Conservation (phyloP, 2,797 vertebrate species). For the Poecilia gillii region DNA sequence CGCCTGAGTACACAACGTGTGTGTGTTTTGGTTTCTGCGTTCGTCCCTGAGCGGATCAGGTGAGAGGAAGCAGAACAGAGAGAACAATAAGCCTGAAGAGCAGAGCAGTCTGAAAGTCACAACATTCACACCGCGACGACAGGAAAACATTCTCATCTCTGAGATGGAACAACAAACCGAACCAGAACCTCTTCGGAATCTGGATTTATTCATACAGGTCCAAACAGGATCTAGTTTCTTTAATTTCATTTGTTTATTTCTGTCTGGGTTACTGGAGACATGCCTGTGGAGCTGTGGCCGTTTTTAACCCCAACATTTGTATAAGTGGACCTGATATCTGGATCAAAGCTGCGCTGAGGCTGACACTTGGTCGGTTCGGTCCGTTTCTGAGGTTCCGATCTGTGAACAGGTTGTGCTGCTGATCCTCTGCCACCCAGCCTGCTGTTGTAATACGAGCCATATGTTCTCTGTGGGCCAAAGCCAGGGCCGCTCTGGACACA, state of each 20-base stretch:
- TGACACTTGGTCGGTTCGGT: not conserved
- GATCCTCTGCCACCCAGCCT: slow-evolving; percentile 47
- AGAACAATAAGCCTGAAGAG: not conserved
- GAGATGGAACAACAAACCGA: too few relatives aligned
- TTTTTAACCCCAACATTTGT: not conserved
- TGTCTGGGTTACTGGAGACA: not conserved
- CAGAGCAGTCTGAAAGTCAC: not conserved
- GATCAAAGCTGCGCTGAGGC: not conserved
- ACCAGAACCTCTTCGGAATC: too few relatives aligned
- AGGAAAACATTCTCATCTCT: not conserved
- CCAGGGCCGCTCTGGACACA: slow-evolving; percentile 42
- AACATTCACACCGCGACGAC: not conserved
- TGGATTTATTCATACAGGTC: not conserved
- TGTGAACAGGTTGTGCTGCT: not conserved
- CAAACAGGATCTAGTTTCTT: not conserved
- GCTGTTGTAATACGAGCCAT: slow-evolving; percentile 83
- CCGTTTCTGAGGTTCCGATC: not conserved
- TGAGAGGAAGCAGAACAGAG: not conserved
- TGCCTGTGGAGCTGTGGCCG: not conserved
- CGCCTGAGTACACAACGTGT: not conserved
- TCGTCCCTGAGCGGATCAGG: not conserved
- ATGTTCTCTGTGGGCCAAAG: slow-evolving; percentile 85
- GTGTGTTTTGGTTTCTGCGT: not conserved
- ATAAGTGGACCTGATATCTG: not conserved
- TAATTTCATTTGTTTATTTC: not conserved